Evolutionary conservation across 2,113 vertebrate species (phyloP).

Genomic region (Myotis brandtii): DNA sequence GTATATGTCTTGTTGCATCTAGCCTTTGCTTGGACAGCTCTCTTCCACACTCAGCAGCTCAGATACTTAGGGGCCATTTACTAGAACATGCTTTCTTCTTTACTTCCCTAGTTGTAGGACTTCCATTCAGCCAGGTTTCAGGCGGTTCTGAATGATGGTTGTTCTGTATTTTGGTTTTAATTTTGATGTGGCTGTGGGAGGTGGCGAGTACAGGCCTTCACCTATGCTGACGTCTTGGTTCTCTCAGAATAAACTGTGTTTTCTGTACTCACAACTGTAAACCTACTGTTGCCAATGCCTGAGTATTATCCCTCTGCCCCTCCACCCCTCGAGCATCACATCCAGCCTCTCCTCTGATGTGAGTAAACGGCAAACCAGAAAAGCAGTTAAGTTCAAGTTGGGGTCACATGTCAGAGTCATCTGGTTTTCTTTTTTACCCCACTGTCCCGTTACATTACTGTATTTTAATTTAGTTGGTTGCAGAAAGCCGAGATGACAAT

Average conservation of each 20-base stretch:
- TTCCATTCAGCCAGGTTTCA: no score
- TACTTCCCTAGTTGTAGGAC: no score
- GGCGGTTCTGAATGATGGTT: no score
- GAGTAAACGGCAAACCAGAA: conserved; percentile 60
- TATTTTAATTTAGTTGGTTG: conserved; percentile 77
- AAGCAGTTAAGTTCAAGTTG: conserved; percentile 68
- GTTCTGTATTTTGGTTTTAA: no score
- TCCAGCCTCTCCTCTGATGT: background rate
- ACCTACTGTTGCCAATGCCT: background rate
- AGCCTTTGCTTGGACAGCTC: background rate
- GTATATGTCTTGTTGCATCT: background rate
- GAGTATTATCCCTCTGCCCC: background rate
- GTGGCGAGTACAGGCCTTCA: no score
- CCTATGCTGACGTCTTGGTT: no score
- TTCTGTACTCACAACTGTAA: background rate
- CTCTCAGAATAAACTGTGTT: background rate
- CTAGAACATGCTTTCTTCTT: background rate
- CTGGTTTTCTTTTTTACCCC: conserved; percentile 77
- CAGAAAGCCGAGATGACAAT: conserved; percentile 78
- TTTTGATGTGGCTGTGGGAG: no score
- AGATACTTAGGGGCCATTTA: background rate
- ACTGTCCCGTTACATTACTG: conserved; percentile 69
- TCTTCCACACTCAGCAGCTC: background rate
- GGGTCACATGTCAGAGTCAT: conserved; percentile 71
- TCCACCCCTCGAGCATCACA: background rate